Conservation (phyloP, 2,888 invertebrate species). For the Chalcis sispes region DNA sequence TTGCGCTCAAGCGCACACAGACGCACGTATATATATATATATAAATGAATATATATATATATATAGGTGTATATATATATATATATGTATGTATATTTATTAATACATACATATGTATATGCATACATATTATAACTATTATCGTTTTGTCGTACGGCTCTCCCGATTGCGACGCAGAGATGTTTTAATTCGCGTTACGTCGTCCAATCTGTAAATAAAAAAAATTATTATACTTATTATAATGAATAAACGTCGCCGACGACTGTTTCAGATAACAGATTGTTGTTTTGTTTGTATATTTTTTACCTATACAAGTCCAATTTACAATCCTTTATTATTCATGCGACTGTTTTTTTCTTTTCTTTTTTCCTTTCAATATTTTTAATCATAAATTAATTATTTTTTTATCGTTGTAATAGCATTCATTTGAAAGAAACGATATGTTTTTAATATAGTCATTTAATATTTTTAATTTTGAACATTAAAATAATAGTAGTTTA, state of each 20-base stretch:
- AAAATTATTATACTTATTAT: conserved; percentile 69
- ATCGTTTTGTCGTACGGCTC: conserved; percentile 55
- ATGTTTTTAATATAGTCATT: too few species aligned
- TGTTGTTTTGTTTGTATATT: too few species aligned
- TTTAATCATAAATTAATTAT: too few species aligned
- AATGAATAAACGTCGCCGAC: conserved; percentile 65
- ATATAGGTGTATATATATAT: background rate
- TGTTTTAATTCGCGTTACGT: conserved; percentile 67
- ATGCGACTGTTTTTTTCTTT: too few species aligned
- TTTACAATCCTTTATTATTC: background rate
- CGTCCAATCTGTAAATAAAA: conserved; percentile 73
- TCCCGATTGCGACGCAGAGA: conserved; percentile 56
- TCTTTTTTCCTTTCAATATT: too few species aligned
- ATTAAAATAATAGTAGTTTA: too few species aligned
- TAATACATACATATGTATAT: background rate
- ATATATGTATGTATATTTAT: conserved; percentile 33
- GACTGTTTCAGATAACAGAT: conserved; percentile 64
- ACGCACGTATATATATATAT: conserved; percentile 26
- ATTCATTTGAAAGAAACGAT: too few species aligned
- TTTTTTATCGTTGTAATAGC: too few species aligned
- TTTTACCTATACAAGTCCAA: too few species aligned
- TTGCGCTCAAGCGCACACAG: conserved; percentile 22
- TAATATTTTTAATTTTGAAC: too few species aligned
- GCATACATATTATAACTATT: too few species aligned
- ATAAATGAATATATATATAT: conserved; percentile 35